Evolutionary conservation across 2,888 invertebrate species (phyloP), one percentile per base, ranked within the genome.

Genomic region (Drosophila mulleri): DNA sequence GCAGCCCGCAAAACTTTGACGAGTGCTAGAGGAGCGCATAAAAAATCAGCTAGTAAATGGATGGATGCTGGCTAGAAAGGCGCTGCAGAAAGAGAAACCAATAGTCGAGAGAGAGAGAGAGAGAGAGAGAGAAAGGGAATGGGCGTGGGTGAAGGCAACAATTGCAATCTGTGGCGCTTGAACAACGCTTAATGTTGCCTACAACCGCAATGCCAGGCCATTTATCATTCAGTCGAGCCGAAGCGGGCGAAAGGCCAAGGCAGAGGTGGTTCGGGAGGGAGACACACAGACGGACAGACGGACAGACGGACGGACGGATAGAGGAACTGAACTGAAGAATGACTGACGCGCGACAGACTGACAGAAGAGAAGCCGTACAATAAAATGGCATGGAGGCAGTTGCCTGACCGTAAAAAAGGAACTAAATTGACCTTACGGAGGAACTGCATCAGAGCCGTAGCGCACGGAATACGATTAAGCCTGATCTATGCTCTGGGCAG

Each of bases 161-260:
- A 84, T 87, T 84, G 87, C 87, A 85, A 85, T 87, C 84, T 84
- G 84, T 81, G 84, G 81, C 79, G 74, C 75, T 84, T 83, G 82
- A 86, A 82, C 87, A 82, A 67, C 84, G 84, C 84, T 87, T 83
- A 83, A 83, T 82, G 82, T 82, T 84, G 84, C 78, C 85, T 83
- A 79, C 85, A 83, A 87, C 79, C 85, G 81, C 85, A 87, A 81
- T 83, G 83, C 85, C 85, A 82, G 81, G 53, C 88, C 85, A 85
- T 88, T 85, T 85, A 85, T 87, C 85, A 85, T 85, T 81, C 72
- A 81, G 72, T 52, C 62, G 69, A 74, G 73, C 75, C 65, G 66
- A 50, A 75, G 50, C 57, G 61, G 47, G 54, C 54, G 26, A 54
- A 41, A 26, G 54, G 56, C 56, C 42, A 56, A 56, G 56, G 56